A percentile compares a stretch with the other conserved stretches of the same genome.
Evolutionary conservation across 1,140 invertebrate genomes (phyloP).

Genomic region (Nasonia vitripennis): DNA sequence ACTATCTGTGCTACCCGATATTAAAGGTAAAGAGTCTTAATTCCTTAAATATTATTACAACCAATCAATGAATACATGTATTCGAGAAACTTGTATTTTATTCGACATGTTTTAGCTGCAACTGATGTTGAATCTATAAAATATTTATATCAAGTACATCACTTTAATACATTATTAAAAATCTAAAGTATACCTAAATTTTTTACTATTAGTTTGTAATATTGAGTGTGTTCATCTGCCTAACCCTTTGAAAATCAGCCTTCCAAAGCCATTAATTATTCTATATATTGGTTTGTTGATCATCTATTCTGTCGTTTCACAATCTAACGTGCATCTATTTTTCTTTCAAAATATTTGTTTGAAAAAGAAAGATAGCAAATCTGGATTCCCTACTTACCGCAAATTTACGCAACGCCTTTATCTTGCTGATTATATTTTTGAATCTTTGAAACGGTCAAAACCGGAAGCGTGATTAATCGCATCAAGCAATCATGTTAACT

Average conservation of each 20-base stretch:
- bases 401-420: too few relatives aligned
- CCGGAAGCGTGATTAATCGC: not conserved
- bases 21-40: not conserved
- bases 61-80: not conserved
- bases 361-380: too few relatives aligned
- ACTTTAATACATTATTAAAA: not conserved
- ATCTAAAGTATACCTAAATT: not conserved
- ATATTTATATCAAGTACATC: too few relatives aligned
- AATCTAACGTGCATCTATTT: too few relatives aligned
- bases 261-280: not conserved
- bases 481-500: not conserved
- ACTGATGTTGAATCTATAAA: too few relatives aligned
- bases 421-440: not conserved
- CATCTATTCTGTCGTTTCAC: too few relatives aligned
- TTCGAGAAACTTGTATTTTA: not conserved
- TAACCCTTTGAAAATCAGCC: slow-evolving; percentile 1
- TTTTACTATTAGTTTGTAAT: not conserved
- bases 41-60: not conserved
- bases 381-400: too few relatives aligned
- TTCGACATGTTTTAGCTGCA: too few relatives aligned
- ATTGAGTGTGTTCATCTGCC: not conserved
- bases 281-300: not conserved
- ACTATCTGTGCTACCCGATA: not conserved
- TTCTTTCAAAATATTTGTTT: too few relatives aligned
- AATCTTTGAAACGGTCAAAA: not conserved